Evolutionary conservation across 2,888 invertebrate genomes (phyloP), one percentile per base, ranked within the genome.

Genomic region (Lumbricus terrestris): DNA sequence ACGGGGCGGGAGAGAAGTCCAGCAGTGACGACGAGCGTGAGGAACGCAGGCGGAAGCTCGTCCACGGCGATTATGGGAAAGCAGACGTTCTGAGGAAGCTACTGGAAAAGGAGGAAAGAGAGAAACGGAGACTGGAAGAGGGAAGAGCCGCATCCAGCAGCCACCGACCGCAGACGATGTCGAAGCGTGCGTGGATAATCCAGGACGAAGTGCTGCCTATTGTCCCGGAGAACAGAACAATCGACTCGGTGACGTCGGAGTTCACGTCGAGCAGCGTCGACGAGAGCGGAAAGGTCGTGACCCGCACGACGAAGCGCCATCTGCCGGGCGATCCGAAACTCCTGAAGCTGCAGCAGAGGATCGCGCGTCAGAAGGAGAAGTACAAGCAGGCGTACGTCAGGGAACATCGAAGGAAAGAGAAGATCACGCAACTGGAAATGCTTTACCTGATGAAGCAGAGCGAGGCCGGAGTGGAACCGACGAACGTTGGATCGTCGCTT

Each of bases 221-320:
- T n/a, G 94, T 94, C 33, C 93, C 94, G 8, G 94, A 94, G 90
- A 94, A 94, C 91, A 88, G 54, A 35, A 92, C 92, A 0, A 88
- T 92, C 11, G 92, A 92, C n/a, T 92, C 91, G 0, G 35, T 91
- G 16, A 90, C 88, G n/a, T 91, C 91, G 0, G 91, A 91, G 37
- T 91, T 91, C 35, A 91, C 91, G 6, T 85, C 88, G 23, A 92
- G 92, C 38, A 88, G 90, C 40, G 8, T 90, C 8, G 91, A 91
- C 38, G 90, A 88, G 40, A 89, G 89, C 33, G 91, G 91, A 1
- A 90, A 90, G 38, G 15, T 90, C 40, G 69, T 90, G 34, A 89
- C 83, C 13, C 38, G 40, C 34, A 90, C 91, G 15, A 82, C 91
- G 13, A 91, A 89, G 42, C 91, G 90, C n/a, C 90, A 90, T 88